These are phyloP conservation scores for Lydus trimaculatus DNA, from an alignment of 2,888 invertebrate species.

Conservation along the genomic window DNA sequence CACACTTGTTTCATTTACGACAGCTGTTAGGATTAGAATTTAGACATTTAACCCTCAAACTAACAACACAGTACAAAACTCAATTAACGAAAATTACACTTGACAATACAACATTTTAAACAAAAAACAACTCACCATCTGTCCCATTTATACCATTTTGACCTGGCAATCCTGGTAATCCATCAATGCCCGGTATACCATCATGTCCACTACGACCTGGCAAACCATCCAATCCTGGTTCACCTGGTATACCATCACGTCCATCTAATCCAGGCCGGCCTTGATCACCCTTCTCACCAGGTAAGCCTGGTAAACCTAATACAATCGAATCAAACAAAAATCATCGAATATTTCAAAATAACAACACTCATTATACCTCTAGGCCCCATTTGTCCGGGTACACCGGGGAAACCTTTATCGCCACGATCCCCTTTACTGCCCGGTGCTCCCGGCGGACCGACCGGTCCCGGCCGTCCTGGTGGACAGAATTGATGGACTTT, in stretches of 20 bases:
- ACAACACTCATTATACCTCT: slow-evolving; percentile 39
- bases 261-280: slow-evolving; percentile 83
- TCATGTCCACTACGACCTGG: slow-evolving; percentile 86
- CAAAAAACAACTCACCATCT: slow-evolving; percentile 23
- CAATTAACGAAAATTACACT: not conserved
- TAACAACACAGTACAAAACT: not conserved
- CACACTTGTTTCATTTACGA: slow-evolving; percentile 5
- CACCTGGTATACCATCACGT: slow-evolving; percentile 88
- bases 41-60: not conserved
- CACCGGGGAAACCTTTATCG: slow-evolving; percentile 69
- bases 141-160: slow-evolving; percentile 70
- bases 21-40: slow-evolving; percentile 1
- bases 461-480: slow-evolving; percentile 67
- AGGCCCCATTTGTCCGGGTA: slow-evolving; percentile 68
- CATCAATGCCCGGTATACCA: slow-evolving; percentile 74
- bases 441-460: slow-evolving; percentile 72
- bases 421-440: slow-evolving; percentile 78
- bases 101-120: not conserved
- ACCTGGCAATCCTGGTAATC: slow-evolving; percentile 77
- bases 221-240: slow-evolving; percentile 87
- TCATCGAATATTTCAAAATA: not conserved
- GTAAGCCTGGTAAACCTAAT: slow-evolving; percentile 51
- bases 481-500: slow-evolving; percentile 81
- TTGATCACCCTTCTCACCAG: slow-evolving; percentile 67
- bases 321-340: not conserved